A percentile compares a stretch with the other conserved stretches of the same genome.
These are phyloP conservation scores for Metalampra italica DNA, from an alignment of 2,888 invertebrate genomes.

Conservation along the genomic window DNA sequence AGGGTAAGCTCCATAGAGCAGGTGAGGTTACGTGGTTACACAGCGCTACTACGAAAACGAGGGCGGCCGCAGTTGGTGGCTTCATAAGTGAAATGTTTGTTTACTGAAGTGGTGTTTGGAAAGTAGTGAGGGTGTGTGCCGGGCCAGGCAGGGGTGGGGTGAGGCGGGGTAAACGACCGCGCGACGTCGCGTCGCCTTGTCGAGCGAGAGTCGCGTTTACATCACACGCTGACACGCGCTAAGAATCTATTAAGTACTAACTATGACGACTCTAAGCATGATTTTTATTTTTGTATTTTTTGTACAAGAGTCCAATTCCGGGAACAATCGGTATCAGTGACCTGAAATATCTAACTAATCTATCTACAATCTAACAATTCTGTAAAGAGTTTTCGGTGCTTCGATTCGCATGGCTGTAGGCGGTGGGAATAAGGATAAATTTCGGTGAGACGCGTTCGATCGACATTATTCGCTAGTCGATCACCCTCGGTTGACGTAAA, in stretches of 20 bases:
- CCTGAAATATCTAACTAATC: conserved; percentile 4
- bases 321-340: conserved; percentile 11
- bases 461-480: conserved; percentile 31
- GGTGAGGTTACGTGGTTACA: neutral
- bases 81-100: conserved; percentile 8
- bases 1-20: too few species aligned
- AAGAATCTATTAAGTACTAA: too few species aligned
- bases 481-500: conserved; percentile 61
- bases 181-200: conserved; percentile 16
- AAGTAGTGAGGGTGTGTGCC: conserved; percentile 23
- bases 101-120: conserved; percentile 20
- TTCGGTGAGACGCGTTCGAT: conserved; percentile 27
- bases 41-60: conserved; percentile 1
- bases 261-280: neutral
- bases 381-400: conserved; percentile 11
- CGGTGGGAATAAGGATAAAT: conserved; percentile 34
- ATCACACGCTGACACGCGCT: neutral
- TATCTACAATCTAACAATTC: conserved; percentile 5
- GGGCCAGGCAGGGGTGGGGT: conserved; percentile 15
- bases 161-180: conserved; percentile 25
- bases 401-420: conserved; percentile 24
- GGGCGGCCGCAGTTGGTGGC: conserved; percentile 7
- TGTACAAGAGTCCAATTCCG: too few species aligned
- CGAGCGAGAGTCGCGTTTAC: conserved; percentile 11
- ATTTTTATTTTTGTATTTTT: too few species aligned